Percentiles rank a stretch among this genome's conserved stretches.
phyloP scores from a whole-genome alignment of 2,888 invertebrate species.

The Ectobius pallidus region DNA sequence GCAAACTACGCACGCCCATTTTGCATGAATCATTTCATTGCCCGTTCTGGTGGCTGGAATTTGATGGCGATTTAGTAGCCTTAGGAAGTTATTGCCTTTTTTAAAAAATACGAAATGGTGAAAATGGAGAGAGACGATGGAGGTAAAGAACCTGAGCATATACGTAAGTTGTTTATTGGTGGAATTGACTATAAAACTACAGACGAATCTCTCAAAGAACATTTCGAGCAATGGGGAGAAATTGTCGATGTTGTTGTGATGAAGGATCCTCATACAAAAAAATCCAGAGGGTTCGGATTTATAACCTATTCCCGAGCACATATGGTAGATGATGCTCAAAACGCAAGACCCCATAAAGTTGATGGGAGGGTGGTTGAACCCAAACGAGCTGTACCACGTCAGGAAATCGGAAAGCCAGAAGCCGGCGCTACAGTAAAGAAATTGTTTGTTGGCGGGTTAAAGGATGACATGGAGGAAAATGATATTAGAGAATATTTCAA shows the following conservation, averaged over 20 bases:
- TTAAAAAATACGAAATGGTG: not conserved
- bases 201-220: slow-evolving; percentile 87
- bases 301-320: slow-evolving; percentile 92
- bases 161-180: slow-evolving; percentile 94
- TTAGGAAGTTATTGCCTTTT: not conserved
- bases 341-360: slow-evolving; percentile 63
- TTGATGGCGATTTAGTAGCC: not conserved
- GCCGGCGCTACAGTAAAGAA: slow-evolving; percentile 94
- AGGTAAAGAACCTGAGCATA: slow-evolving; percentile 73
- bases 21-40: not conserved
- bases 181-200: slow-evolving; percentile 93
- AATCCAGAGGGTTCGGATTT: slow-evolving; percentile 95
- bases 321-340: slow-evolving; percentile 97
- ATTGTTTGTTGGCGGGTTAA: slow-evolving; percentile 91
- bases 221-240: slow-evolving; percentile 97
- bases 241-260: slow-evolving; percentile 96
- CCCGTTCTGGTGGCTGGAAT: not conserved
- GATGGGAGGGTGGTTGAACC: slow-evolving; percentile 88
- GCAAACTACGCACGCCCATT: slow-evolving; percentile 13
- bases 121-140: slow-evolving; percentile 26
- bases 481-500: slow-evolving; percentile 84
- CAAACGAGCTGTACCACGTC: slow-evolving; percentile 92
- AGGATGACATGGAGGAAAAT: slow-evolving; percentile 91
- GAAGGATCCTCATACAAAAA: slow-evolving; percentile 93
- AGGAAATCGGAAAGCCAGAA: slow-evolving; percentile 89